phyloP scores from a whole-genome alignment of 2,888 invertebrate genomes.

The Mechanitis mazaeus region DNA sequence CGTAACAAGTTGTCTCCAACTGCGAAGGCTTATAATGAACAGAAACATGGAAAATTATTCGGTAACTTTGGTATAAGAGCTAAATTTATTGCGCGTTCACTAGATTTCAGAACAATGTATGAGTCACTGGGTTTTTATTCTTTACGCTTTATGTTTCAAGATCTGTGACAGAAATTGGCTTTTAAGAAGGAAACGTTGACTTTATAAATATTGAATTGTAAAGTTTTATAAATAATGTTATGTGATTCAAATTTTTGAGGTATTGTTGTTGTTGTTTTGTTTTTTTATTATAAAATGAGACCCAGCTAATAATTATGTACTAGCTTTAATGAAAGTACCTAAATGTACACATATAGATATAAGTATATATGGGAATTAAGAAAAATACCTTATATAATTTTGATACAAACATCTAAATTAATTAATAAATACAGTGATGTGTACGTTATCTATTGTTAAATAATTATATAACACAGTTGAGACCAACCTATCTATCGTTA shows the following conservation, averaged over 20 bases:
- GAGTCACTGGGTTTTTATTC: slow-evolving; percentile 48
- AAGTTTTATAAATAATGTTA: background rate
- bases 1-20: slow-evolving; percentile 59
- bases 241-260: no score
- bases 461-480: no score
- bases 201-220: slow-evolving; percentile 1
- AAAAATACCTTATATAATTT: no score
- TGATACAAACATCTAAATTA: no score
- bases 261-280: background rate
- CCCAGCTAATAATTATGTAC: no score
- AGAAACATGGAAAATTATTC: slow-evolving; percentile 74
- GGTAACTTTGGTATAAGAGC: slow-evolving; percentile 65
- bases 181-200: slow-evolving; percentile 27
- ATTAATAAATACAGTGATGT: no score
- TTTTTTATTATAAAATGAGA: background rate
- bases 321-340: no score
- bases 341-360: no score
- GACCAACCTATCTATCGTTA: no score
- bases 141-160: slow-evolving; percentile 30
- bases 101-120: slow-evolving; percentile 67
- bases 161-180: slow-evolving; percentile 28
- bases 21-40: slow-evolving; percentile 70
- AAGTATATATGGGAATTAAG: no score
- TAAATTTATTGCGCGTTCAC: slow-evolving; percentile 73
- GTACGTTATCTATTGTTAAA: no score